phyloP scores from a whole-genome alignment of 2,113 vertebrate species.

The Equus quagga region DNA sequence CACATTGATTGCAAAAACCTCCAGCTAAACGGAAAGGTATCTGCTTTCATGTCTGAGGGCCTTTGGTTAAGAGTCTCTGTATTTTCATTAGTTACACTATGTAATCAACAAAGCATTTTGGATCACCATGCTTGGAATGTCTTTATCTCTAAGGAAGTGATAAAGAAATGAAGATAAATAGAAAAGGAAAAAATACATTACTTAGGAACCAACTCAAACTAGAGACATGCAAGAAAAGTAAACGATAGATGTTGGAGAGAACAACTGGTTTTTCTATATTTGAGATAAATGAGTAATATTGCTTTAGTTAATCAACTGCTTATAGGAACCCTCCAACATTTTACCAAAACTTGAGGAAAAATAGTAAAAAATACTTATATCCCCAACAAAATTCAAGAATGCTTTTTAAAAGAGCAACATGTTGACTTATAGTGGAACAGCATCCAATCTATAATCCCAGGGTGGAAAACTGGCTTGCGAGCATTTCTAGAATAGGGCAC shows the following conservation, averaged over 20 bases:
- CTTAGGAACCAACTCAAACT: not conserved
- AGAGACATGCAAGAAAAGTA: conserved; percentile 38
- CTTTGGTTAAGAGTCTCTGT: not conserved
- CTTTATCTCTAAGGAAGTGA: conserved; percentile 26
- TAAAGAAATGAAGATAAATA: conserved; percentile 17
- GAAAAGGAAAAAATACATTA: not conserved
- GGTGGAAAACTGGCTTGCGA: conserved; percentile 32
- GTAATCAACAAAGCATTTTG: not conserved
- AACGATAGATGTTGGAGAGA: not conserved
- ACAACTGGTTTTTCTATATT: not conserved
- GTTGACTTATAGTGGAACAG: conserved; percentile 39
- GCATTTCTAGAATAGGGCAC: conserved; percentile 36
- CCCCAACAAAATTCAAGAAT: conserved; percentile 51
- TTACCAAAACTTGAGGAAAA: conserved; percentile 56
- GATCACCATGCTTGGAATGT: not conserved
- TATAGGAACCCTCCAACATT: not conserved
- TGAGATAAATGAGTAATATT: conserved; percentile 25
- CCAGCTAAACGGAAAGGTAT: not conserved
- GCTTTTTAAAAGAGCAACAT: conserved; percentile 45
- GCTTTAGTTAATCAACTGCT: not conserved
- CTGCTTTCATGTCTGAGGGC: not conserved
- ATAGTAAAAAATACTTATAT: conserved; percentile 15
- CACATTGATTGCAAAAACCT: not conserved
- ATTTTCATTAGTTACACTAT: not conserved
- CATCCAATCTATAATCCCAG: conserved; percentile 44